Evolutionary conservation across 2,888 invertebrate genomes (phyloP), one percentile per base, ranked within the genome.

Genomic region (Ellobium chinense): DNA sequence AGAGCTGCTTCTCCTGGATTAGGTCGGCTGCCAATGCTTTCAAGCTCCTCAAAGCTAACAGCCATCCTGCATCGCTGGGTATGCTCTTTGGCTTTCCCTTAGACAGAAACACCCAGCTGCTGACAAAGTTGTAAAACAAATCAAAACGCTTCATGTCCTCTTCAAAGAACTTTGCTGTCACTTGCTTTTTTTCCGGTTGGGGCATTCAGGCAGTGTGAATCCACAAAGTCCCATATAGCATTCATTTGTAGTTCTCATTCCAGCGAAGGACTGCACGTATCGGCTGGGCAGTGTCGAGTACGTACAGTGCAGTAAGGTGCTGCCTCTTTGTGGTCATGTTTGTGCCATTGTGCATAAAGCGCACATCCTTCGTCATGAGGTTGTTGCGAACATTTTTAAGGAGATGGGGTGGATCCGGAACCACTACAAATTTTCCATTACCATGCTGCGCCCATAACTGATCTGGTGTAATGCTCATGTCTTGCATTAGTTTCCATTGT

Each of bases 311-410:
- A 54, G 24, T 14, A 31, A 54, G 24, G 18, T 72, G 27, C 12
- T 5, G 12, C 54, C 39, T 37, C 21, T 39, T 72, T 5, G 72
- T 56, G 54, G 31, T 72, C 29, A 27, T 69, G 14, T 29, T 5
- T 56, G 27, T 31, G 4, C 72, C 56, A 72, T 72, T n/a, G 3
- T 39, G 4, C 3, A n/a, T 29, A 56, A 29, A 72, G 14, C 29
- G 3, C 24, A 72, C 29, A 31, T 72, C 27, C 29, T 72, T 72
- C 7, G 56, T 56, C 56, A 54, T 72, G 31, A 72, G 54, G 54
- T 72, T 72, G 31, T 72, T 46, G 29, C 72, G 46, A 18, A 72
- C 14, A 31, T 72, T 72, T 72, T 72, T 72, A 29, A 72, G 46
- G 24, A 72, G 31, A 29, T 72, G 72, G 14, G 72, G 72, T 56